phyloP scores from a whole-genome alignment of 2,113 vertebrate genomes.

The Euleptes europaea region DNA sequence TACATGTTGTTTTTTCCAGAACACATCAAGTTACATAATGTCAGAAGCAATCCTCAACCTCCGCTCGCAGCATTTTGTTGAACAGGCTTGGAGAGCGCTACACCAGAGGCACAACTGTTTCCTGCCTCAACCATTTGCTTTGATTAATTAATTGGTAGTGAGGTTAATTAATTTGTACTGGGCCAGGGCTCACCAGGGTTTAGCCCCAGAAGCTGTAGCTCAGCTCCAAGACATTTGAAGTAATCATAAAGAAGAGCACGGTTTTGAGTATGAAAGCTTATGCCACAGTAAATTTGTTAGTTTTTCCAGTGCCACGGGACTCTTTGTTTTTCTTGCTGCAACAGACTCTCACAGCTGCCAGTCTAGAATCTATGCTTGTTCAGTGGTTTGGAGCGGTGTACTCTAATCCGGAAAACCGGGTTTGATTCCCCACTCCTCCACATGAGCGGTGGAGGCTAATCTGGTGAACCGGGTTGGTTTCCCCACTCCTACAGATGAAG shows the following conservation, averaged over 20 bases:
- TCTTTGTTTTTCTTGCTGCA: neutral
- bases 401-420: too few species aligned
- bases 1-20: neutral
- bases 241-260: neutral
- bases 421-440: too few species aligned
- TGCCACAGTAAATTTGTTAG: neutral
- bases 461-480: too few species aligned
- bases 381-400: too few species aligned
- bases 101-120: neutral
- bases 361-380: neutral
- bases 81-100: neutral
- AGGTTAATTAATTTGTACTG: conserved; percentile 6
- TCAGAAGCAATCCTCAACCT: neutral
- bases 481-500: too few species aligned
- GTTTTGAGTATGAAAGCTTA: neutral
- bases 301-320: neutral
- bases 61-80: neutral
- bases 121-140: neutral
- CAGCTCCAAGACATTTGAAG: neutral
- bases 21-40: neutral
- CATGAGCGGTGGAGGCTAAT: too few species aligned
- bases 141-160: conserved; percentile 17
- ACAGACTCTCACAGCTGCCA: neutral
- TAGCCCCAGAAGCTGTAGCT: neutral
- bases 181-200: neutral